phyloP scores from a whole-genome alignment of 2,888 invertebrate species.

The Hoplodrina ambigua region DNA sequence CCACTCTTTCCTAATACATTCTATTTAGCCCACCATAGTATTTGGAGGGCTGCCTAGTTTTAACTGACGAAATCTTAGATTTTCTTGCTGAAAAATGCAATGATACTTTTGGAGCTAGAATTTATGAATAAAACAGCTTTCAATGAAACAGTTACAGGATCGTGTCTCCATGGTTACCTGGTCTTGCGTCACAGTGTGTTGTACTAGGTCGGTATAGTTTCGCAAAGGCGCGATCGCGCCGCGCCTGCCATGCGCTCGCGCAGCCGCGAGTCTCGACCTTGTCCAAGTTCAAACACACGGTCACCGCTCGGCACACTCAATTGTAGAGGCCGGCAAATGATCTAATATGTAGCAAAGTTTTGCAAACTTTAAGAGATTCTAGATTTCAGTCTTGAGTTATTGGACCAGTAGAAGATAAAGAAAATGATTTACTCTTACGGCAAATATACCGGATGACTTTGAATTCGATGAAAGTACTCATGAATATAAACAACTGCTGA shows the following conservation, averaged over 20 bases:
- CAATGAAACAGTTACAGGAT: not conserved
- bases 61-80: not conserved
- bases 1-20: not conserved
- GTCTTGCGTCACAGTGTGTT: constrained; percentile 31
- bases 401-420: not conserved
- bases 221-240: not conserved
- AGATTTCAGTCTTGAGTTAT: not conserved
- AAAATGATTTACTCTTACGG: too few species aligned
- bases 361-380: not conserved
- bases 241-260: too few species aligned
- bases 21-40: not conserved
- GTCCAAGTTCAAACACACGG: constrained; percentile 56
- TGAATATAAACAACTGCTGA: not conserved
- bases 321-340: constrained; percentile 3
- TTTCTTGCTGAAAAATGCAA: constrained; percentile 1
- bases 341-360: constrained; percentile 25
- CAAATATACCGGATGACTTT: not conserved
- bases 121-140: constrained; percentile 1
- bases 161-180: constrained; percentile 13
- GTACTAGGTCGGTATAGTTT: constrained; percentile 5
- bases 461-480: not conserved
- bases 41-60: not conserved
- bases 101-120: not conserved
- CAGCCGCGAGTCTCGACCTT: constrained; percentile 35
- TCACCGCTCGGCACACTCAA: constrained; percentile 6